phyloP scores from a whole-genome alignment of 2,888 invertebrate species.

The Pachliopta kotzebuea region DNA sequence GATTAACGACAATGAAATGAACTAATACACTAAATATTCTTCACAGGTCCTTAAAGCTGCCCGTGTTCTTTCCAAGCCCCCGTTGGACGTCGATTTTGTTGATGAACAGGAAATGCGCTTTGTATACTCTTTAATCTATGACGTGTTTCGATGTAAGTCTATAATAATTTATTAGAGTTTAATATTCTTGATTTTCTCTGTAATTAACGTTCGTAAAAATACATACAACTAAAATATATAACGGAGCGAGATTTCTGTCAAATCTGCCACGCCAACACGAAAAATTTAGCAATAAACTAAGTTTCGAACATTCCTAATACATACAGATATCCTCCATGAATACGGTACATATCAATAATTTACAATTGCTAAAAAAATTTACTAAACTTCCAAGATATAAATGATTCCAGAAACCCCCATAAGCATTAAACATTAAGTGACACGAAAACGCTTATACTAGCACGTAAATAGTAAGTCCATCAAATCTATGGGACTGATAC shows the following conservation, averaged over 20 bases:
- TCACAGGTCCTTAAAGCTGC: slow-evolving; percentile 79
- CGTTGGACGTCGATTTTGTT: slow-evolving; percentile 68
- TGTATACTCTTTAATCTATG: slow-evolving; percentile 87
- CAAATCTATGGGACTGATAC: slow-evolving; percentile 4
- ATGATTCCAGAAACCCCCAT: slow-evolving; percentile 28
- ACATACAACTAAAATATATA: too few species aligned
- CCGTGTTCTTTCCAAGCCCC: slow-evolving; percentile 74
- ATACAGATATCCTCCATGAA: too few species aligned
- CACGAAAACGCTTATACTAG: slow-evolving; percentile 36
- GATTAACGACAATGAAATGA: not conserved
- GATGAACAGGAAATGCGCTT: slow-evolving; percentile 88
- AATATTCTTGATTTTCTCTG: too few species aligned
- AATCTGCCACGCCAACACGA: too few species aligned
- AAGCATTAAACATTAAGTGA: slow-evolving; percentile 36
- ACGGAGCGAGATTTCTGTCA: too few species aligned
- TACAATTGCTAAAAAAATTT: not conserved
- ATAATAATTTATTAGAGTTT: not conserved
- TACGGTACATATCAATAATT: not conserved
- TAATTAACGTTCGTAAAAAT: too few species aligned
- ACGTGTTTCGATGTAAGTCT: slow-evolving; percentile 86
- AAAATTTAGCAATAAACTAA: too few species aligned
- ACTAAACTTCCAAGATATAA: slow-evolving; percentile 5
- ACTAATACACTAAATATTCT: slow-evolving; percentile 8
- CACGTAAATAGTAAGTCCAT: slow-evolving; percentile 33
- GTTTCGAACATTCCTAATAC: too few species aligned